Evolutionary conservation across 2,113 vertebrate species (phyloP).

Genomic region (Delphinus delphis): DNA sequence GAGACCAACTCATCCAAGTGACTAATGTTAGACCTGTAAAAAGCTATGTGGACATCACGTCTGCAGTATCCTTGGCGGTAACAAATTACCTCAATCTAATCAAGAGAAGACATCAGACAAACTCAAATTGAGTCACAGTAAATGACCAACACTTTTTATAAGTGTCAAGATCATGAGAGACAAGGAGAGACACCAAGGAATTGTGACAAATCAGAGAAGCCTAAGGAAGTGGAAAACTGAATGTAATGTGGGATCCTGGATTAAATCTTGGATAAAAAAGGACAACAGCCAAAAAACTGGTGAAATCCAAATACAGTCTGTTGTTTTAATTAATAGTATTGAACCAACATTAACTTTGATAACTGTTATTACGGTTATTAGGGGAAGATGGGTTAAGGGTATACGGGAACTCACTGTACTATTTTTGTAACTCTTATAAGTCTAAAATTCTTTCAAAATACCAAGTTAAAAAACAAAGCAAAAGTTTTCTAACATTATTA

Average conservation of each 20-base stretch:
- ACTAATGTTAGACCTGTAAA: background rate
- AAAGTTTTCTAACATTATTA: background rate
- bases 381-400: background rate
- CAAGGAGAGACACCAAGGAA: background rate
- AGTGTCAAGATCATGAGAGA: background rate
- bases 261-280: background rate
- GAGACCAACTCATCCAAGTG: background rate
- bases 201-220: background rate
- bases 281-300: background rate
- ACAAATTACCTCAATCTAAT: background rate
- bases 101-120: background rate
- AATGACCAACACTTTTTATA: background rate
- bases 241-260: background rate
- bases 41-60: background rate
- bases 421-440: background rate
- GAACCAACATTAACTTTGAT: background rate
- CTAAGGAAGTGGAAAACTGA: background rate
- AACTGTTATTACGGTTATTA: background rate
- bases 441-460: conserved; percentile 11
- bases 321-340: background rate
- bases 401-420: background rate
- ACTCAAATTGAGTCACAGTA: background rate
- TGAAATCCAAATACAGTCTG: background rate
- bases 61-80: background rate
- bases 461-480: background rate